Evolutionary conservation across 2,888 invertebrate species (phyloP).

Genomic region (Torymus aiolomorphi): DNA sequence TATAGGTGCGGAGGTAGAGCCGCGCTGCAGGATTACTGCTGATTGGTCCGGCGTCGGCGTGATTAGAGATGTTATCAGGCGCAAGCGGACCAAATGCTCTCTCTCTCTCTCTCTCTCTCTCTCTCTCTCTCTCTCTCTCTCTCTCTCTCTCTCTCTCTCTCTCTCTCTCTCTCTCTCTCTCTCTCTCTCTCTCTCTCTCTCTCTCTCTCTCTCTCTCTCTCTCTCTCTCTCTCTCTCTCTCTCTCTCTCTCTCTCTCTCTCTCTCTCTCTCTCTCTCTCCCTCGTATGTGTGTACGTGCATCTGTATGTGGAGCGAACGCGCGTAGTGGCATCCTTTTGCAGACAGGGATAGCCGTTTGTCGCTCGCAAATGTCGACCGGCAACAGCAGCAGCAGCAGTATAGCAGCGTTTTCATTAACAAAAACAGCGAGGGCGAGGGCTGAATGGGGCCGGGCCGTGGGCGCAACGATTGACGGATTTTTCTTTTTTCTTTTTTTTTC

Average conservation of each 20-base stretch:
- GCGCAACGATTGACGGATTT: slow-evolving; percentile 32
- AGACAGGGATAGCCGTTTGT: slow-evolving; percentile 26
- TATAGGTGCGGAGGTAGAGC: slow-evolving; percentile 57
- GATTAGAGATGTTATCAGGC: slow-evolving; percentile 76
- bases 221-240: too few species aligned
- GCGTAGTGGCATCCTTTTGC: neutral
- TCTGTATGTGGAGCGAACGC: neutral
- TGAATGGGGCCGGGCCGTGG: neutral
- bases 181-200: too few species aligned
- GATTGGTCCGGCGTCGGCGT: slow-evolving; percentile 74
- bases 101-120: slow-evolving; percentile 26
- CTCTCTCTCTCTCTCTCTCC: too few species aligned
- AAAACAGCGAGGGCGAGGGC: slow-evolving; percentile 24
- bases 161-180: too few species aligned
- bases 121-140: too few species aligned
- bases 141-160: too few species aligned
- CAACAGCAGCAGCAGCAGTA: neutral
- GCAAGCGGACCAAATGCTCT: slow-evolving; percentile 64
- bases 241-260: too few species aligned
- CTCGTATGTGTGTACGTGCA: slow-evolving; percentile 4
- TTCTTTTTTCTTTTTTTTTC: slow-evolving; percentile 12
- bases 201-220: too few species aligned
- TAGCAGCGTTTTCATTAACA: slow-evolving; percentile 52
- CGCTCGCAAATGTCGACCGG: slow-evolving; percentile 46
- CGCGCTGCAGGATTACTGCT: slow-evolving; percentile 45